Evolutionary conservation across 1,140 invertebrate genomes (phyloP).

Genomic region (Leptinotarsa defecta): DNA sequence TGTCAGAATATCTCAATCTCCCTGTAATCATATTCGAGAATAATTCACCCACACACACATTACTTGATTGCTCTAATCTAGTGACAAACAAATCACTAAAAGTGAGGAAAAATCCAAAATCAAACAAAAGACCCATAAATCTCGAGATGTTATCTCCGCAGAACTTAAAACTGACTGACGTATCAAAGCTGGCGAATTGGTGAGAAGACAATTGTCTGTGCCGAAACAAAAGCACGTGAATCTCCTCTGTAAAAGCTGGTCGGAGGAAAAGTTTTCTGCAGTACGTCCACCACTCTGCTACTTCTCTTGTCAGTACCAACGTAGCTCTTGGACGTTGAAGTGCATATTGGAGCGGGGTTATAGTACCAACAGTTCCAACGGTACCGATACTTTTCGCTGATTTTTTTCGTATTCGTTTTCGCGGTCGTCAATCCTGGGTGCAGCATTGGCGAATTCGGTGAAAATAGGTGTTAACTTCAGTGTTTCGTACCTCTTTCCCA

Average conservation of each 20-base stretch:
- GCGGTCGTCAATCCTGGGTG: constrained; percentile 14
- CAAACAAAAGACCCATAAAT: constrained; percentile 18
- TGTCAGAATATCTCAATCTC: too few species aligned
- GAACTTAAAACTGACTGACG: constrained; percentile 4
- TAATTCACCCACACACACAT: too few species aligned
- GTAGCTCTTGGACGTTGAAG: constrained; percentile 35
- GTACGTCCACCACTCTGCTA: constrained; percentile 29
- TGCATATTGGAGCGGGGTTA: too few species aligned
- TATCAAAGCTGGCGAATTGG: constrained; percentile 13
- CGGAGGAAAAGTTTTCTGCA: constrained; percentile 35
- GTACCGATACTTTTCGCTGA: constrained; percentile 10
- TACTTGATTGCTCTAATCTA: too few species aligned
- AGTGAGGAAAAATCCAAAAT: background rate
- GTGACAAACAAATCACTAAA: too few species aligned
- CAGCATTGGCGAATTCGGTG: background rate
- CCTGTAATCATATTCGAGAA: too few species aligned
- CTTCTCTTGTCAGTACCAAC: constrained; percentile 32
- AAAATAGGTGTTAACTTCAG: too few species aligned
- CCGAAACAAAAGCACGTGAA: constrained; percentile 34
- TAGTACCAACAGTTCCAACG: constrained; percentile 14
- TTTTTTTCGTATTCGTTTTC: constrained; percentile 6
- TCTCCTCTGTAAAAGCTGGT: constrained; percentile 38
- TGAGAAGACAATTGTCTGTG: constrained; percentile 1
- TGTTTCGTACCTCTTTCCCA: too few species aligned
- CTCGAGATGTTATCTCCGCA: constrained; percentile 14